Evolutionary conservation across 2,888 invertebrate genomes (phyloP).

Genomic region (Nesidiocoris tenuis): DNA sequence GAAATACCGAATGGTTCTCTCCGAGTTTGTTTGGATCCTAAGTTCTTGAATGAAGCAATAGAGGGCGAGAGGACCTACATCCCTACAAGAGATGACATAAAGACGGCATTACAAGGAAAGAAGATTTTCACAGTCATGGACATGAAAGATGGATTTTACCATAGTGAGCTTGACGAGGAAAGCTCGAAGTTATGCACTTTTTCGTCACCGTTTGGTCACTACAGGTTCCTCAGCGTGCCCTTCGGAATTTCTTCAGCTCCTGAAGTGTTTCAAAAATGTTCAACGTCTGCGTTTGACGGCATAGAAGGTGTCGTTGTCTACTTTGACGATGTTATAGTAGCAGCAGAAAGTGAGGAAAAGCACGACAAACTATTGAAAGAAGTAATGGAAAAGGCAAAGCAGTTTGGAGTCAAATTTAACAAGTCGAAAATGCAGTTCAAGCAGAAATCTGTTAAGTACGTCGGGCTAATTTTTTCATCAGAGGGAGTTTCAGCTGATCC

Average conservation of each 20-base stretch:
- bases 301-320: constrained; percentile 5
- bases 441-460: neutral
- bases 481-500: neutral
- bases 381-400: constrained; percentile 3
- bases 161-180: too few species aligned
- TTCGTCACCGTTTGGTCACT: too few species aligned
- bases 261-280: constrained; percentile 4
- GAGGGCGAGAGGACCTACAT: too few species aligned
- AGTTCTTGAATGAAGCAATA: too few species aligned
- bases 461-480: neutral
- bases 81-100: too few species aligned
- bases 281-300: too few species aligned
- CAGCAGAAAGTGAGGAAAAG: neutral
- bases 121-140: too few species aligned
- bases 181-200: too few species aligned
- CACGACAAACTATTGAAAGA: neutral
- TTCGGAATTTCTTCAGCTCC: neutral
- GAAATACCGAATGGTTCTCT: too few species aligned
- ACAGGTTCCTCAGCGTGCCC: neutral
- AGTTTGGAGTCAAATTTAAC: constrained; percentile 3
- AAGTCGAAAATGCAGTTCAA: neutral
- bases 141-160: too few species aligned
- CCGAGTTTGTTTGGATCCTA: too few species aligned
- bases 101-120: too few species aligned
- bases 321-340: constrained; percentile 4